phyloP scores from a whole-genome alignment of 2,888 invertebrate genomes.

The Synergus laeviventris region DNA sequence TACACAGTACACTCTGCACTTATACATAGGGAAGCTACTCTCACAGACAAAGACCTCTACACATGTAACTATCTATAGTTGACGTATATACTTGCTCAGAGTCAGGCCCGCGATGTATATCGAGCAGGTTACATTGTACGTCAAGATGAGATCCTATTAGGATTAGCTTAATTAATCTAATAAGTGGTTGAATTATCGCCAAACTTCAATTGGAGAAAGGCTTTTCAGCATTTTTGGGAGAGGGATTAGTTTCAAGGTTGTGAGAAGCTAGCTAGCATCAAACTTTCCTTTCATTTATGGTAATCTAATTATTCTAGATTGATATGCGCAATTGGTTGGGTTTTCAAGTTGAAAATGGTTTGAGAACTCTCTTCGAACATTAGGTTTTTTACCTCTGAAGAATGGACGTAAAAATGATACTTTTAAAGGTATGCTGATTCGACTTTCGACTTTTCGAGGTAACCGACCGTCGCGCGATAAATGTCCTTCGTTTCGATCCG shows the following conservation, averaged over 20 bases:
- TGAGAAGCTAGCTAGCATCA: background rate
- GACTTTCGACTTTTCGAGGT: constrained; percentile 32
- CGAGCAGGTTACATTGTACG: constrained; percentile 69
- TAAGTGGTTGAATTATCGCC: constrained; percentile 53
- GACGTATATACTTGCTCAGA: constrained; percentile 57
- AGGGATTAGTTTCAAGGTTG: too few relatives aligned
- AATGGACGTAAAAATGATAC: background rate
- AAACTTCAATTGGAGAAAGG: background rate
- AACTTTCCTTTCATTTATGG: constrained; percentile 31
- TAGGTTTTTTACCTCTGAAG: background rate
- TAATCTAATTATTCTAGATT: too few relatives aligned
- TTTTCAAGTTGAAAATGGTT: background rate
- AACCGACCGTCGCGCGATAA: constrained; percentile 22
- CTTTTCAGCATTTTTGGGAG: background rate
- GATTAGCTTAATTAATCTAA: constrained; percentile 73
- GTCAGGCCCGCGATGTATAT: constrained; percentile 63
- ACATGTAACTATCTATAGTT: constrained; percentile 48
- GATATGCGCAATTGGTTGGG: too few relatives aligned
- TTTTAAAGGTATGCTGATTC: constrained; percentile 9
- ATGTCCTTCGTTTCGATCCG: constrained; percentile 45
- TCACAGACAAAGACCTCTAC: constrained; percentile 38
- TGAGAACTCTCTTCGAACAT: background rate
- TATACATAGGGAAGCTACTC: constrained; percentile 50
- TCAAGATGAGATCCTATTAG: constrained; percentile 73
- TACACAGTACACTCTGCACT: constrained; percentile 56